Evolutionary conservation across 2,113 vertebrate genomes (phyloP), one percentile per base, ranked within the genome.

Genomic region (Anhinga rufa): DNA sequence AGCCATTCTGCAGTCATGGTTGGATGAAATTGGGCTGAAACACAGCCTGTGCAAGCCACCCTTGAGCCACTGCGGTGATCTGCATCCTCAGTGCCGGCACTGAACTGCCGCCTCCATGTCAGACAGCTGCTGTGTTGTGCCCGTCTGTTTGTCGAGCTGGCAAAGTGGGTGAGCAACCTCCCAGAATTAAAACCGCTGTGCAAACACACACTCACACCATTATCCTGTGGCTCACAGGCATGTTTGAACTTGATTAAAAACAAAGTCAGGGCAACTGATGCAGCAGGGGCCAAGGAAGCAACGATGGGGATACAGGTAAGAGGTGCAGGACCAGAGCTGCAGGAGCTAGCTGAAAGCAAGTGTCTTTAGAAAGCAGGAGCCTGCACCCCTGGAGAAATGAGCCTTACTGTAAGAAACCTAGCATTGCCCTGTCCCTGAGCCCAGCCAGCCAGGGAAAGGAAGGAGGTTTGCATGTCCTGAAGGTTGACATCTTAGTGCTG

Each of bases 71-170:
- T 10, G 6, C 42, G 29, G 17, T 48, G 75, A 26, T 71, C 54
- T 4, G 1, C 49, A 31, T 49, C 46, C 70, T 31, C 2, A 0
- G 29, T 25, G 44, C 5, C 1, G 6, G 38, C 0, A 0, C 65
- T 70, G 82, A 90, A 24, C 54, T 24, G 10, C 36, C 8, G 4
- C 31, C 25, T 69, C 58, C 1, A 0, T 52, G 16, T 65, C 90
- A 92, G 54, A 44, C 36, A 83, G 87, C 72, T 92, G 70, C 82
- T 84, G 38, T 28, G 42, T 46, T 69, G 38, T 9, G 9, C 25
- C 46, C 8, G 3, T 38, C 77, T 83, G 58, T 78, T 71, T 91
- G 82, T 36, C 0, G 18, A 74, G 86, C 58, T 49, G 49, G 49
- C 15, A 52, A 52, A 31, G 54, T 17, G 46, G 49, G 36, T 36